Base-by-base conservation (phyloP, 2,113 vertebrate species). In the Mungos mungo region DNA sequence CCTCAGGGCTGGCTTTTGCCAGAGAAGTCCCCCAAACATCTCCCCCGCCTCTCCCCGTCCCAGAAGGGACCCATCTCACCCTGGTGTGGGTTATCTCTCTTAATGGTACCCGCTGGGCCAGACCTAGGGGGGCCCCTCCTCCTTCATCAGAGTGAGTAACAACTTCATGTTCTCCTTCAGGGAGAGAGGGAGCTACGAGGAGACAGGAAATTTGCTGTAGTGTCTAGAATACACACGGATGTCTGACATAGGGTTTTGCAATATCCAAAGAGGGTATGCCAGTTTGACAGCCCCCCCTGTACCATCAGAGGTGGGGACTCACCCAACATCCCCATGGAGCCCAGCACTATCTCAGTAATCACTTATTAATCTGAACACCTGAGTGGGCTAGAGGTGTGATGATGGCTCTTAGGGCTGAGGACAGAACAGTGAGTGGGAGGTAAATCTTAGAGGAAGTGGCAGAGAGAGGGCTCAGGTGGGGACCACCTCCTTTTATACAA, bases 21-120 rank as follows among this genome's bases (percentile, higher is more conserved):
- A 12, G n/a, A 71, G n/a, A 47, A 80, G 66, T 72, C 27, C 66
- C 66, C 68, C 86, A 68, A 52, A 71, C 7, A 79, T 9, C 45
- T 71, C n/a, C 60, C 14, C 79, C 33, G 5, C 12, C 25, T 7
- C 13, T 33, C 14, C 77, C 47, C 27, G 33, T 13, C 65, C 84
- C 77, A 82, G 33, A 31, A 90, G 31, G 57, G 68, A 66, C 65
- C 50, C 87, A 60, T 80, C 98, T 95, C 54, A 95, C 96, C 90
- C 6, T 52, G 47, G 33, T 35, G 14, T 87, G 50, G 16, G 33
- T 76, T 45, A 33, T 88, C 50, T 86, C 96, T 90, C 96, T 98
- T 85, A 98, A 31, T 21, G 97, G 98, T 52, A 98, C 90, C 50
- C 98, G 90, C 89, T 98, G 98, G n/a, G 98, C 98, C 97, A 98